phyloP scores from a whole-genome alignment of 2,888 invertebrate species.

The Athrips mouffetella region DNA sequence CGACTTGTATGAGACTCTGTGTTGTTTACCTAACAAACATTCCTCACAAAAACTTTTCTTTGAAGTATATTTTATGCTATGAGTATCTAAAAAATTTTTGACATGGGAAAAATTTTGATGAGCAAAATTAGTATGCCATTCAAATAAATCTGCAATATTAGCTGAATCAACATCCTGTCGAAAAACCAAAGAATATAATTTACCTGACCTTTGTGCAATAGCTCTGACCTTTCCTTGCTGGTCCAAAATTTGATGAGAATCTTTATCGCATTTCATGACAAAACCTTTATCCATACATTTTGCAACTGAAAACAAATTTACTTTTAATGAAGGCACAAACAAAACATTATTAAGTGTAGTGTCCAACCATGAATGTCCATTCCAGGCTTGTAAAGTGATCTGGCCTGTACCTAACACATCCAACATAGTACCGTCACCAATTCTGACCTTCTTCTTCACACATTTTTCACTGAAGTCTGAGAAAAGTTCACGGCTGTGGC shows the following conservation, averaged over 20 bases:
- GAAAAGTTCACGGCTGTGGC: not conserved
- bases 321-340: conserved; percentile 3
- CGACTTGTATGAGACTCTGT: not conserved
- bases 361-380: conserved; percentile 6
- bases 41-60: no score
- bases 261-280: not conserved
- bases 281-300: not conserved
- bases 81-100: no score
- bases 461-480: not conserved
- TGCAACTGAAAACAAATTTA: conserved; percentile 8
- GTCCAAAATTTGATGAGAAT: not conserved
- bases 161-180: not conserved
- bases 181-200: not conserved
- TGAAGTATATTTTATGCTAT: no score
- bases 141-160: not conserved
- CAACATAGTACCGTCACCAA: conserved; percentile 1
- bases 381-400: not conserved
- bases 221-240: not conserved
- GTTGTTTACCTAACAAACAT: no score
- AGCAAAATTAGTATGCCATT: not conserved
- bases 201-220: not conserved
- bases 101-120: no score
- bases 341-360: conserved; percentile 7
- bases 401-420: not conserved
- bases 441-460: not conserved